Base-by-base conservation (phyloP, 2,888 invertebrate genomes). In the Caenorhabditis sp. region DNA sequence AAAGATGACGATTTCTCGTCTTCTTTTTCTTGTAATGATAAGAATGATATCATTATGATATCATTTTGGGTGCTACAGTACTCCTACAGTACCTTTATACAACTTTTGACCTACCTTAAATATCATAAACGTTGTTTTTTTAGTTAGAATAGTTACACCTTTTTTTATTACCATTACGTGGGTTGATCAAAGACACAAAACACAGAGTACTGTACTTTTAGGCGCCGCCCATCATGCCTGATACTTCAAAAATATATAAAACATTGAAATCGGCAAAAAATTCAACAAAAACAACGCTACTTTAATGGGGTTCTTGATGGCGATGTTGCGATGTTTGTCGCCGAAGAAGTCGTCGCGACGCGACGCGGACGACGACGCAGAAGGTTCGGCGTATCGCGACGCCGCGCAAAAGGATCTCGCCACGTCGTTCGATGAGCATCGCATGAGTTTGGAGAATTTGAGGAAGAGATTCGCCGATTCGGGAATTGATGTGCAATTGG, bases 361-460 rank as follows among this genome's bases (percentile, higher is more conserved):
- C 10, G 31, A 31, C 4, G 10, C n/a, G n/a, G n/a, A n/a, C n/a
- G n/a, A 31, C 31, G 43, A 43, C 17, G 43, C 17, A 17, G 43
- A 43, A 43, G 43, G 17, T 14, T 5, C 12, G 12, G 12, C 43
- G 17, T 43, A 43, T 43, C 43, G 43, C 17, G 43, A 43, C 17
- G 43, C 43, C 8, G 43, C 43, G 17, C 43, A 43, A 14, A 43
- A 43, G 14, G 25, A 14, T 70, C 74, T 23, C 7, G 12, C 43
- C 57, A 75, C 74, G 23, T 75, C 78, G 5, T 81, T 79, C 58
- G 73, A 72, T n/a, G 84, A 84, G 66, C 84, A 84, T 59, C 66
- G 64, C n/a, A 53, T 83, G 81, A 73, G 74, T 52, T 60, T 81
- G 49, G 67, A 64, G 23, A 79, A 82, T 52, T 70, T 84, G 25